Conservation (phyloP, 2,797 vertebrate species). For the Botia kubotai region DNA sequence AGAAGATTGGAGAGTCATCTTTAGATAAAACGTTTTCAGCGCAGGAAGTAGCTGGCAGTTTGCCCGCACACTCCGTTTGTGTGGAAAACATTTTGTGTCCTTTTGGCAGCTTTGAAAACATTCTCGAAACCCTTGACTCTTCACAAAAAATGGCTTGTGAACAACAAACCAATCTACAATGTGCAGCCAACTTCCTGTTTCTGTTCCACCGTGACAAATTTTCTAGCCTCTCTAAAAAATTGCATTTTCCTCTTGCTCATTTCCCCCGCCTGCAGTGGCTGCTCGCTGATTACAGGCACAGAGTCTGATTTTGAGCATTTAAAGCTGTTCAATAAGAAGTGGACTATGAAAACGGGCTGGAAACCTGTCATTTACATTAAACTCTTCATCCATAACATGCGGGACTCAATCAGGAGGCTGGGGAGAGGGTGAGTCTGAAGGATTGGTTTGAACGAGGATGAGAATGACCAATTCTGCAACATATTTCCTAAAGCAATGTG, state of each 20-base stretch:
- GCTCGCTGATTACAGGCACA: conserved; percentile 44
- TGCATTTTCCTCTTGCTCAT: conserved; percentile 49
- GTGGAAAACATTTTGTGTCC: not conserved
- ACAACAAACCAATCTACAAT: conserved; percentile 24
- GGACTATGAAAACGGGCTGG: conserved; percentile 34
- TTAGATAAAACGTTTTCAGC: conserved; percentile 10
- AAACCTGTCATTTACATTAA: conserved; percentile 59
- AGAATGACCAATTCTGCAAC: not conserved
- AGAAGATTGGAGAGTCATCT: not conserved
- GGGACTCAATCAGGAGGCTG: conserved; percentile 52
- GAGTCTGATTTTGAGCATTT: conserved; percentile 53
- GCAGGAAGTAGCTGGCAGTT: not conserved
- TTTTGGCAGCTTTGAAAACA: conserved; percentile 34
- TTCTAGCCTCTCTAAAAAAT: conserved; percentile 61
- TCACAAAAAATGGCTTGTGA: not conserved
- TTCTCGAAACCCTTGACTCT: conserved; percentile 11
- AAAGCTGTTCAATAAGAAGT: conserved; percentile 55
- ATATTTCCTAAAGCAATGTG: not conserved
- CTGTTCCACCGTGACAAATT: conserved; percentile 23
- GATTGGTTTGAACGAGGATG: not conserved
- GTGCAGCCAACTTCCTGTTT: conserved; percentile 31
- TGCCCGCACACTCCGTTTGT: not conserved
- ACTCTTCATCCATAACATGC: conserved; percentile 67
- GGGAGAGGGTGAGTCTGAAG: not conserved
- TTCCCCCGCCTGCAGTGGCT: conserved; percentile 40